A percentile compares a stretch with the other conserved stretches of the same genome.
These are phyloP conservation scores for Spea multiplicata DNA, from an alignment of 2,113 vertebrate species.

Conservation along the genomic window DNA sequence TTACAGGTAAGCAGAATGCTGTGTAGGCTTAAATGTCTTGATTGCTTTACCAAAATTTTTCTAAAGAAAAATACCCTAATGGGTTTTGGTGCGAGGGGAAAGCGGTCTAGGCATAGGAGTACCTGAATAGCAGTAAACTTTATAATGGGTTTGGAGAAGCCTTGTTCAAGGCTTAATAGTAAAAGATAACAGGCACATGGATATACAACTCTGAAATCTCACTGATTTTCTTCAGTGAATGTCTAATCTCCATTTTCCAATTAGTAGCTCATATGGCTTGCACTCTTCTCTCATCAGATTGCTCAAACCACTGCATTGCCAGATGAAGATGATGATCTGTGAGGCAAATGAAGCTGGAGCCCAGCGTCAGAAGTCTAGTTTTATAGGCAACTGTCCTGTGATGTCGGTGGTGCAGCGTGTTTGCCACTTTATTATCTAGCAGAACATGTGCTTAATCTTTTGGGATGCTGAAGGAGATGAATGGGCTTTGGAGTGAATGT, in stretches of 20 bases:
- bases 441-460: slow-evolving; percentile 77
- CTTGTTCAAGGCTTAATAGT: too few species aligned
- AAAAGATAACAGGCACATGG: too few species aligned
- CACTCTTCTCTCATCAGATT: slow-evolving; percentile 58
- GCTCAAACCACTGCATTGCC: slow-evolving; percentile 96
- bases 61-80: too few species aligned
- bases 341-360: slow-evolving; percentile 69
- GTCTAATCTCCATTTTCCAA: fast-evolving
- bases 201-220: too few species aligned
- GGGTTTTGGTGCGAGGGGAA: too few species aligned
- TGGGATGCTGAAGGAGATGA: slow-evolving; percentile 76
- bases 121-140: too few species aligned
- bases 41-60: too few species aligned
- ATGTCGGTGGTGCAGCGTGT: slow-evolving; percentile 78
- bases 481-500: slow-evolving; percentile 79
- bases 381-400: slow-evolving; percentile 87
- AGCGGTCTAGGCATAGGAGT: too few species aligned
- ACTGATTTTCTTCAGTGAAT: fast-evolving
- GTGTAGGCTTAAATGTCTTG: too few species aligned
- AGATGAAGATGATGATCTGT: slow-evolving; percentile 98
- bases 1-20: slow-evolving; percentile 74
- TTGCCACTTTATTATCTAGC: slow-evolving; percentile 79
- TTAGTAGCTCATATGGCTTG: too few species aligned
- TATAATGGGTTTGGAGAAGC: too few species aligned
- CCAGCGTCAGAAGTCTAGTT: slow-evolving; percentile 87